phyloP scores from a whole-genome alignment of 2,888 invertebrate genomes.

The Perizoma affinitatum region DNA sequence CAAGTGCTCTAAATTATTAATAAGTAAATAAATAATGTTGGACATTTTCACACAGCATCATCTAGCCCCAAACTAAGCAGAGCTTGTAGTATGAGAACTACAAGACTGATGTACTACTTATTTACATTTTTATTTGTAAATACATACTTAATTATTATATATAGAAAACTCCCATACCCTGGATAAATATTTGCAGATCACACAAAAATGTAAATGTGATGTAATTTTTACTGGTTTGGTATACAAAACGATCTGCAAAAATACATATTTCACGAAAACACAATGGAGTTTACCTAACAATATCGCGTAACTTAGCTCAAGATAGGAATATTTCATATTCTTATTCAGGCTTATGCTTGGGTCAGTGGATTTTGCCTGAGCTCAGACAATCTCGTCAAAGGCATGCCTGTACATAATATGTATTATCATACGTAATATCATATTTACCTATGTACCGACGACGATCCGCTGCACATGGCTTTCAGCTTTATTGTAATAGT shows the following conservation, averaged over 20 bases:
- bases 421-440: constrained; percentile 4
- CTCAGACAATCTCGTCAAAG: constrained; percentile 34
- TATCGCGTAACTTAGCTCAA: constrained; percentile 24
- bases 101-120: too few relatives aligned
- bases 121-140: too few relatives aligned
- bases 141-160: too few relatives aligned
- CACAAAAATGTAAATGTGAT: too few relatives aligned
- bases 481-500: background rate
- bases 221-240: background rate
- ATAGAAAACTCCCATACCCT: too few relatives aligned
- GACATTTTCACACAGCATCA: too few relatives aligned
- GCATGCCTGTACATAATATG: constrained; percentile 11
- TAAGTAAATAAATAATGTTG: too few relatives aligned
- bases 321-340: constrained; percentile 27
- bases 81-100: too few relatives aligned
- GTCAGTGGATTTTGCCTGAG: constrained; percentile 34
- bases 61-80: too few relatives aligned
- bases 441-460: background rate
- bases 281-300: constrained; percentile 18
- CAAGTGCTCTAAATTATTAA: background rate
- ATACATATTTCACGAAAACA: constrained; percentile 7
- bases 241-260: constrained; percentile 9
- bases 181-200: too few relatives aligned
- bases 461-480: background rate
- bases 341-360: constrained; percentile 27